Percentiles rank a stretch among this genome's conserved stretches.
Evolutionary conservation across 64 coral and sea anemone genomes (phyloP).

Genomic region (Stylophora pistillata): DNA sequence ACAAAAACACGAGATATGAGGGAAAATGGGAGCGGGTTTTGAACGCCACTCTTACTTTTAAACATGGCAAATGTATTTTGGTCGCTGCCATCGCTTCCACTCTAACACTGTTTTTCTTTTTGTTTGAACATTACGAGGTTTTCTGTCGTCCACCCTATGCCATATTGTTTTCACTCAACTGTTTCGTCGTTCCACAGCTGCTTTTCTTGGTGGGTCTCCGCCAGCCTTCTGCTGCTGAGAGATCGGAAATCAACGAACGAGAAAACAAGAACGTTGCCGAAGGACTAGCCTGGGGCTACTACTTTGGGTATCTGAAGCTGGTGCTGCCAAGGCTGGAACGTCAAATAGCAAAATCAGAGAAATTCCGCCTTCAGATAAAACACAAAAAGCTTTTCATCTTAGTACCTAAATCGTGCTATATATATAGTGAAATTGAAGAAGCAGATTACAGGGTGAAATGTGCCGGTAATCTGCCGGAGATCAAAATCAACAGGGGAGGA

Average conservation of each 20-base stretch:
- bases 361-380: neutral
- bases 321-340: constrained; percentile 43
- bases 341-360: constrained; percentile 24
- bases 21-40: constrained; percentile 42
- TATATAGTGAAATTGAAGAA: constrained; percentile 1
- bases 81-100: neutral
- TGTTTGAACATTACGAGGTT: neutral
- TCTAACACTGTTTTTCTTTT: neutral
- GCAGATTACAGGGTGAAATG: constrained; percentile 17
- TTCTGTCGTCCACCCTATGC: constrained; percentile 6
- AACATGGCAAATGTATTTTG: neutral
- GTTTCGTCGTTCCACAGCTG: constrained; percentile 18
- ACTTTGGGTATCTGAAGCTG: constrained; percentile 68
- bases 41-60: constrained; percentile 39
- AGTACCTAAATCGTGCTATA: constrained; percentile 49
- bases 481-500: constrained; percentile 47
- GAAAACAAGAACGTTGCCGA: constrained; percentile 70
- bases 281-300: constrained; percentile 69
- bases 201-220: constrained; percentile 47
- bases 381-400: constrained; percentile 60
- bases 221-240: constrained; percentile 53
- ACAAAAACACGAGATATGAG: constrained; percentile 53
- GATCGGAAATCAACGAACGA: constrained; percentile 48
- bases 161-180: constrained; percentile 36
- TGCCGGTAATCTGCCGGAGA: constrained; percentile 12